These are phyloP conservation scores for Trachythela sp. DNA, from an alignment of 64 coral and sea anemone species.

Conservation along the genomic window DNA sequence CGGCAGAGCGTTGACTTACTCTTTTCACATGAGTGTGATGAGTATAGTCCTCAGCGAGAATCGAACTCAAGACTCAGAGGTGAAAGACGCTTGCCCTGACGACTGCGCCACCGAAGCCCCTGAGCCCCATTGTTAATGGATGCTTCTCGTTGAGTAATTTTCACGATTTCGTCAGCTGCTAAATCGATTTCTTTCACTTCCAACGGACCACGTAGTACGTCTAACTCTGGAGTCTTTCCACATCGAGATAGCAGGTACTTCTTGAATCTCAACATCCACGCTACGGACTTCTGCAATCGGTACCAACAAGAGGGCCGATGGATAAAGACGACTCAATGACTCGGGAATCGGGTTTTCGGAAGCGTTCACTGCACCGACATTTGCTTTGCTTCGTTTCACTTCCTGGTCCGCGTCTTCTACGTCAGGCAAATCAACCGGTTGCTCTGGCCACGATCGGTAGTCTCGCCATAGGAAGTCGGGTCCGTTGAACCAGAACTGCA, in stretches of 20 bases:
- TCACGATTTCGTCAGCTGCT: conserved; percentile 35
- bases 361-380: neutral
- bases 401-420: conserved; percentile 28
- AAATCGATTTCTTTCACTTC: conserved; percentile 7
- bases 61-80: no score
- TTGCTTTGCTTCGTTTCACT: conserved; percentile 10
- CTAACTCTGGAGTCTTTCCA: neutral
- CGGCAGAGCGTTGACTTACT: conserved; percentile 32
- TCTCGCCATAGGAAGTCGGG: neutral
- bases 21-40: no score
- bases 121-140: neutral
- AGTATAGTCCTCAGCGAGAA: no score
- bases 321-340: neutral
- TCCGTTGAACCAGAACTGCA: conserved; percentile 30
- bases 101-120: neutral
- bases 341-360: neutral
- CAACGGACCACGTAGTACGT: neutral
- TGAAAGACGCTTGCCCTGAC: conserved; percentile 22
- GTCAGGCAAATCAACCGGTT: conserved; percentile 28
- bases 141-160: conserved; percentile 11
- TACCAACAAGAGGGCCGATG: conserved; percentile 40
- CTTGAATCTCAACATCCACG: conserved; percentile 48
- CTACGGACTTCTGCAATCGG: conserved; percentile 20
- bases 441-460: conserved; percentile 9
- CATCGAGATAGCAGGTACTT: conserved; percentile 13